phyloP scores from a whole-genome alignment of 2,888 invertebrate genomes.

The Scaptomyza parva region DNA sequence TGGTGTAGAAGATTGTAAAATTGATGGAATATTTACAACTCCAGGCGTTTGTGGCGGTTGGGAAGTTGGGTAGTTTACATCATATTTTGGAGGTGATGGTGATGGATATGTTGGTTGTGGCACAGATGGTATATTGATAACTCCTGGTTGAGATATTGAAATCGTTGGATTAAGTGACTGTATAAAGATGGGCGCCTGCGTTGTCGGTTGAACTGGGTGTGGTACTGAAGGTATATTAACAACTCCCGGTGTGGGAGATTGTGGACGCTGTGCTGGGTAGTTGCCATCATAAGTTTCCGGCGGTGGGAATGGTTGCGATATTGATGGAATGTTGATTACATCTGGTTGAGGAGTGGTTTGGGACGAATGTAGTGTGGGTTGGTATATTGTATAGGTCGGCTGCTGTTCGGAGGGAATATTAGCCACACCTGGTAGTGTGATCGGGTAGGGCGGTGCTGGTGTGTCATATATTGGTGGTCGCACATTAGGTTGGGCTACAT shows the following conservation, averaged over 20 bases:
- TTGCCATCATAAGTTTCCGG: conserved; percentile 31
- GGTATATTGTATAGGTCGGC: conserved; percentile 18
- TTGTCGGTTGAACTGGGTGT: conserved; percentile 16
- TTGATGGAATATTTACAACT: conserved; percentile 35
- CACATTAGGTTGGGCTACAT: conserved; percentile 22
- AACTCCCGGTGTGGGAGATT: conserved; percentile 32
- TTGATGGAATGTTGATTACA: conserved; percentile 55
- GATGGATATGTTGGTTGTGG: conserved; percentile 20
- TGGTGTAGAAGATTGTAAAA: conserved; percentile 1
- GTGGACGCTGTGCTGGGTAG: conserved; percentile 36
- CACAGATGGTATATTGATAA: conserved; percentile 27
- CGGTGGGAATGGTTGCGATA: conserved; percentile 37
- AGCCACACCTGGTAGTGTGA: conserved; percentile 85
- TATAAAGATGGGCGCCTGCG: conserved; percentile 14
- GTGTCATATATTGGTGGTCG: conserved; percentile 88
- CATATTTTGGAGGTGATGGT: conserved; percentile 24
- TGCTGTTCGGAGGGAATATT: conserved; percentile 85
- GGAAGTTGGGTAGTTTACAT: conserved; percentile 17
- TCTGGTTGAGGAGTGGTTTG: conserved; percentile 13
- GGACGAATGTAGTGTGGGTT: conserved; percentile 26
- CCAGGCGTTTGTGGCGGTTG: conserved; percentile 15
- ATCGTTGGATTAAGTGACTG: conserved; percentile 3
- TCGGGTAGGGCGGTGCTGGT: conserved; percentile 87
- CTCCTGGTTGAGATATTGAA: conserved; percentile 14
- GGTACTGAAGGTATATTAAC: conserved; percentile 39